phyloP scores from a whole-genome alignment of 2,113 vertebrate species.

The Catharus minimus region DNA sequence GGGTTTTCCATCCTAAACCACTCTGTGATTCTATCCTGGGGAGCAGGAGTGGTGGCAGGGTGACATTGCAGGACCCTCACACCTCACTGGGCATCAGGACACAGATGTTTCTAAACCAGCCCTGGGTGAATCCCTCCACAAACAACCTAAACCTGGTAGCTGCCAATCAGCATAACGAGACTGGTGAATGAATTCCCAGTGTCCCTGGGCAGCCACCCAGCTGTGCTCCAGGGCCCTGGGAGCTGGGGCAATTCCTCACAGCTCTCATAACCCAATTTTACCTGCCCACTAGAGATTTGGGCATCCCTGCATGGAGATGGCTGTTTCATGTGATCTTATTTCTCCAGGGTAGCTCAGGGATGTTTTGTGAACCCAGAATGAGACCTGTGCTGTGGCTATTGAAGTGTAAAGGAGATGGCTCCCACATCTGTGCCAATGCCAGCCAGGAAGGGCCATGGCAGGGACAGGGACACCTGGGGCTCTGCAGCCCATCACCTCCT shows the following conservation, averaged over 20 bases:
- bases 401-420: fast-evolving
- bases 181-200: neutral
- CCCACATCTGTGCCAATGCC: fast-evolving
- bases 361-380: neutral
- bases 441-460: neutral
- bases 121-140: neutral
- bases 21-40: neutral
- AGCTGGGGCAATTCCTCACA: neutral
- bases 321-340: neutral
- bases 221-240: neutral
- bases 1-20: neutral
- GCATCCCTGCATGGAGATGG: neutral
- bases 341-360: neutral
- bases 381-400: fast-evolving
- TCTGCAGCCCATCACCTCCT: neutral
- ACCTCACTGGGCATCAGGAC: neutral
- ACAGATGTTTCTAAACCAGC: neutral
- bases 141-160: neutral
- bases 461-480: fast-evolving
- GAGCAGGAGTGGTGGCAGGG: neutral
- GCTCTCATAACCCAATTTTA: neutral
- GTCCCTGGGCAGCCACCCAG: neutral
- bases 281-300: neutral
- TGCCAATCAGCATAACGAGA: neutral
- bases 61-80: neutral